Percentiles rank a stretch among this genome's conserved stretches.
Conservation (phyloP, 2,113 vertebrate species). For the Mohoua ochrocephala region DNA sequence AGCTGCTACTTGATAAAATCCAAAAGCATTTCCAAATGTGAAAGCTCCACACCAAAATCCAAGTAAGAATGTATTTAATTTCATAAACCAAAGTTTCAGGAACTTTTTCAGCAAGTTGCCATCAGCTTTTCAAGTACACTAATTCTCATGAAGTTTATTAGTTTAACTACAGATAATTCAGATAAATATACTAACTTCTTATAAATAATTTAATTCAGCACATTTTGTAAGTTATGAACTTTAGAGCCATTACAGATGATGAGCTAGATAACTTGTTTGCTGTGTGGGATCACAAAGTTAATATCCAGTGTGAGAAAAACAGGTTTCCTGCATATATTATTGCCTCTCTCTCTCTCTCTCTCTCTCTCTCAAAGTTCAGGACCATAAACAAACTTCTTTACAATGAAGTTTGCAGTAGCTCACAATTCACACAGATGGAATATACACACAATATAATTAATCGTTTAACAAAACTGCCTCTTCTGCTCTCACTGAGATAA, state of each 20-base stretch:
- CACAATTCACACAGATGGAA: neutral
- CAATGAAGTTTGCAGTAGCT: neutral
- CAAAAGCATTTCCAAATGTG: neutral
- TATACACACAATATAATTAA: constrained; percentile 15
- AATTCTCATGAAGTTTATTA: neutral
- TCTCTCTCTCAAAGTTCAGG: constrained; percentile 8
- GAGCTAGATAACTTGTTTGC: constrained; percentile 1
- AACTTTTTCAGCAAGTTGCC: neutral
- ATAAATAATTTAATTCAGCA: neutral
- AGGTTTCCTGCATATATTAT: constrained; percentile 31
- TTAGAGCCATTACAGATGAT: neutral
- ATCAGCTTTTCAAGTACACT: neutral
- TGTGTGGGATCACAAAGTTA: constrained; percentile 4
- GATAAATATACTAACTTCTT: neutral
- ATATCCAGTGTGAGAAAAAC: constrained; percentile 53
- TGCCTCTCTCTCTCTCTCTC: neutral
- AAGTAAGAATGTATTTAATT: neutral
- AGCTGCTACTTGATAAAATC: constrained; percentile 12
- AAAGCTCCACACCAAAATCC: neutral
- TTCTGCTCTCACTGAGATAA: neutral
- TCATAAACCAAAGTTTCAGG: neutral
- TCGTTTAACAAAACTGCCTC: constrained; percentile 3
- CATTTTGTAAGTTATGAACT: neutral
- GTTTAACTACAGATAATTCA: neutral
- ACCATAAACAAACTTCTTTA: constrained; percentile 30